Evolutionary conservation across 2,888 invertebrate genomes (phyloP).

Genomic region (Sphaeridia pumilis): DNA sequence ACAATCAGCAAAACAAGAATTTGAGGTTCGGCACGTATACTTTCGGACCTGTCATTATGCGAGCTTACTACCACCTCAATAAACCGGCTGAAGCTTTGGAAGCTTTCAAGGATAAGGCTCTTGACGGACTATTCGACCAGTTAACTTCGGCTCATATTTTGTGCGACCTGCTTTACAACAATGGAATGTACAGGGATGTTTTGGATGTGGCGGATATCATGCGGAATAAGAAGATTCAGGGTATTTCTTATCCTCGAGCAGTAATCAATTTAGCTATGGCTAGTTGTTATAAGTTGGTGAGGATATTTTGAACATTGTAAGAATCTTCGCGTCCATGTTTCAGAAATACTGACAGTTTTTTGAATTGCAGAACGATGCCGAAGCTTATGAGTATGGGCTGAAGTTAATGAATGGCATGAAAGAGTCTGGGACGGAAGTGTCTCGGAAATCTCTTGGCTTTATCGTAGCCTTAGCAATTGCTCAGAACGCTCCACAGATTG

Average conservation of each 20-base stretch:
- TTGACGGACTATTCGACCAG: slow-evolving; percentile 61
- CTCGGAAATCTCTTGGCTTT: slow-evolving; percentile 52
- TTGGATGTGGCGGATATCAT: slow-evolving; percentile 52
- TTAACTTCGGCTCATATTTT: slow-evolving; percentile 54
- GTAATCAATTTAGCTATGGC: slow-evolving; percentile 54
- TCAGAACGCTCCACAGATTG: slow-evolving; percentile 54
- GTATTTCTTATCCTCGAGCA: slow-evolving; percentile 56
- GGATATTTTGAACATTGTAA: slow-evolving; percentile 10
- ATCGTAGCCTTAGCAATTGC: slow-evolving; percentile 56
- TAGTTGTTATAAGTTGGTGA: slow-evolving; percentile 64
- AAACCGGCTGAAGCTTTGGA: slow-evolving; percentile 54
- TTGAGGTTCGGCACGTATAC: slow-evolving; percentile 64
- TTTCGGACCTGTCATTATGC: slow-evolving; percentile 74
- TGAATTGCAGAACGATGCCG: slow-evolving; percentile 55
- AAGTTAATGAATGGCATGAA: slow-evolving; percentile 51
- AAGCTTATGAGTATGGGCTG: slow-evolving; percentile 53
- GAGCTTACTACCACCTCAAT: slow-evolving; percentile 59
- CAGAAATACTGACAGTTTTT: too few species aligned
- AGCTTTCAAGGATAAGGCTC: slow-evolving; percentile 52
- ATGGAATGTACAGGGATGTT: slow-evolving; percentile 55
- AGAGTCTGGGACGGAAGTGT: slow-evolving; percentile 47
- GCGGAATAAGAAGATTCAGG: slow-evolving; percentile 50
- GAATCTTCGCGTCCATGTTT: not conserved
- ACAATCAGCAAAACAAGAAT: slow-evolving; percentile 56
- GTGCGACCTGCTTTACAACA: slow-evolving; percentile 57